Evolutionary conservation across 1,140 invertebrate species (phyloP).

Genomic region (Bactericera cockerelli): DNA sequence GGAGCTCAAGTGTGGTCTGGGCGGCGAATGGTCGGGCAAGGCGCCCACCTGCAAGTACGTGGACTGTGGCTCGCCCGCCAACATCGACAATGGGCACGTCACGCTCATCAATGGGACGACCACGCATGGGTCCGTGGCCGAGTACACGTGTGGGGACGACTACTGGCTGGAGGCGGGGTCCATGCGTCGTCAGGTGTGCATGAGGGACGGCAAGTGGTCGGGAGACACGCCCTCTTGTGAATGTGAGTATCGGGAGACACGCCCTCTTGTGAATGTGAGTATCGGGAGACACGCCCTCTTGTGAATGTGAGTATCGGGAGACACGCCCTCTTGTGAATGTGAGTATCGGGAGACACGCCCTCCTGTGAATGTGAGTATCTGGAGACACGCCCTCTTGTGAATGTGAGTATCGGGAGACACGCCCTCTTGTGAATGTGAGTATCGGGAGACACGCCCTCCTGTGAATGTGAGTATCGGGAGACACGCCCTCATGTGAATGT

Average conservation of each 20-base stretch:
- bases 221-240: slow-evolving; percentile 67
- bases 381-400: no score
- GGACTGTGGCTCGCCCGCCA: slow-evolving; percentile 68
- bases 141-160: slow-evolving; percentile 64
- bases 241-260: slow-evolving; percentile 40
- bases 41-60: slow-evolving; percentile 67
- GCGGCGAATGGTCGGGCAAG: slow-evolving; percentile 64
- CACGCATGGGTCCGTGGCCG: slow-evolving; percentile 52
- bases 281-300: no score
- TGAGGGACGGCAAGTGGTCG: slow-evolving; percentile 72
- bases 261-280: no score
- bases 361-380: no score
- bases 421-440: no score
- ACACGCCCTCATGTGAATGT: no score
- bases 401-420: no score
- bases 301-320: no score
- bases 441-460: no score
- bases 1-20: slow-evolving; percentile 61
- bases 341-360: no score
- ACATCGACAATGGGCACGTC: slow-evolving; percentile 56
- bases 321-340: no score
- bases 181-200: slow-evolving; percentile 45
- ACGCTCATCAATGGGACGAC: slow-evolving; percentile 59
- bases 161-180: slow-evolving; percentile 63
- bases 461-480: no score